Base-by-base conservation (phyloP, 2,797 vertebrate genomes). In the Varecia variegata region DNA sequence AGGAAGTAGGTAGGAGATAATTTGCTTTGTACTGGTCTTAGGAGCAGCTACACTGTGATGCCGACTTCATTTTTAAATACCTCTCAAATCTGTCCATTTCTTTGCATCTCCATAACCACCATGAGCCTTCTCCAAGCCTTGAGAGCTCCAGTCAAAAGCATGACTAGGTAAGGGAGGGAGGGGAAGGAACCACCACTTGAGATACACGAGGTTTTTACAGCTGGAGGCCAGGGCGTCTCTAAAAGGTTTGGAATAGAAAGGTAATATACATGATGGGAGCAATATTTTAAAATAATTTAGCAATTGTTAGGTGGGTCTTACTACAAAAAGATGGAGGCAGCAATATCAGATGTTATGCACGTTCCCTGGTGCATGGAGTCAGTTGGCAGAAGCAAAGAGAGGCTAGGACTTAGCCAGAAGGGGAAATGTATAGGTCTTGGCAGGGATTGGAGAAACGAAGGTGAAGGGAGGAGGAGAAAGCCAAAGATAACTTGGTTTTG, bases 381-480 rank as follows among this genome's bases (percentile, higher is more conserved):
- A 6, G 27, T 3, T 43, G 92, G 40, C 67, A 3, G 60, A 54
- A 35, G n/a, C 20, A 35, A 23, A 21, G 60, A 74, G 27, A 32
- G 45, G 40, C 38, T 0, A 3, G 56, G 32, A 3, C 47, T 54
- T 27, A 21, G 21, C 20, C 60, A 9, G 9, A 20, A 15, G 65
- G 62, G 38, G 45, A 23, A 0, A 23, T 8, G n/a, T 0, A 0
- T 9, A 15, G 7, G 52, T 60, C 60, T 58, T 25, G 67, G 6
- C 17, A 3, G n/a, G 0, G 23, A 1, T 5, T n/a, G 5, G 32
- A 25, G 58, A 32, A 15, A 14, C 1, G 23, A 13, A 3, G 60
- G 65, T 43, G 40, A 32, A 27, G 10, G 5, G 5, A 17, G 27
- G 27, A 27, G 52, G 70, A 32, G 35, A 12, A 80, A 70, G 62